Conservation (phyloP, 2,888 invertebrate species). For the Lasioglossum marginatum region DNA sequence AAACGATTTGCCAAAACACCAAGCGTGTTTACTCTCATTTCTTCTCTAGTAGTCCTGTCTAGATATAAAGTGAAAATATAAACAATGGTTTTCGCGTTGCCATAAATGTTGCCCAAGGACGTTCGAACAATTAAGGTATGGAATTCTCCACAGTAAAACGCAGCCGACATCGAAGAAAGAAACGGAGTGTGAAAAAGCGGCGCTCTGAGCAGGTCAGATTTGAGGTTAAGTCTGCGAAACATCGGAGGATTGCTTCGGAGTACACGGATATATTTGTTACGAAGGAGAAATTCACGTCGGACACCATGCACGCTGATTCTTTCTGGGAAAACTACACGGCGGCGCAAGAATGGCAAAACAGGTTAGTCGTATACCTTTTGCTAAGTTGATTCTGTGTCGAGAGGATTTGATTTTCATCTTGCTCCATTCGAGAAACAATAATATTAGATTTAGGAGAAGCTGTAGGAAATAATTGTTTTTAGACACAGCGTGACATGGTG, state of each 20-base stretch:
- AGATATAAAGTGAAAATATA: not conserved
- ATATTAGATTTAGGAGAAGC: not conserved
- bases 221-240: conserved; percentile 77
- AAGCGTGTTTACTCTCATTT: not conserved
- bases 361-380: conserved; percentile 63
- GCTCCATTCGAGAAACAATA: not conserved
- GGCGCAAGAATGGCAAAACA: conserved; percentile 81
- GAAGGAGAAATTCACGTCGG: conserved; percentile 51
- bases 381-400: no score
- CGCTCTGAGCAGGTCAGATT: conserved; percentile 72
- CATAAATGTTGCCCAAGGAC: conserved; percentile 8
- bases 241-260: conserved; percentile 56
- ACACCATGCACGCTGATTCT: conserved; percentile 77
- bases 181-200: conserved; percentile 70
- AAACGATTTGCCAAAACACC: not conserved
- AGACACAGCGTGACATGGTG: conserved; percentile 82
- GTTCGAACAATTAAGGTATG: conserved; percentile 64
- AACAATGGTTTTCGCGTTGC: conserved; percentile 13
- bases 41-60: not conserved
- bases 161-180: conserved; percentile 71
- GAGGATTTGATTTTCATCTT: not conserved
- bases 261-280: conserved; percentile 25
- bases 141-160: conserved; percentile 74
- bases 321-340: conserved; percentile 82
- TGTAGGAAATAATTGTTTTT: conserved; percentile 14